Evolutionary conservation across 2,113 vertebrate species (phyloP), one percentile per base, ranked within the genome.

Genomic region (Takifugu flavidus): DNA sequence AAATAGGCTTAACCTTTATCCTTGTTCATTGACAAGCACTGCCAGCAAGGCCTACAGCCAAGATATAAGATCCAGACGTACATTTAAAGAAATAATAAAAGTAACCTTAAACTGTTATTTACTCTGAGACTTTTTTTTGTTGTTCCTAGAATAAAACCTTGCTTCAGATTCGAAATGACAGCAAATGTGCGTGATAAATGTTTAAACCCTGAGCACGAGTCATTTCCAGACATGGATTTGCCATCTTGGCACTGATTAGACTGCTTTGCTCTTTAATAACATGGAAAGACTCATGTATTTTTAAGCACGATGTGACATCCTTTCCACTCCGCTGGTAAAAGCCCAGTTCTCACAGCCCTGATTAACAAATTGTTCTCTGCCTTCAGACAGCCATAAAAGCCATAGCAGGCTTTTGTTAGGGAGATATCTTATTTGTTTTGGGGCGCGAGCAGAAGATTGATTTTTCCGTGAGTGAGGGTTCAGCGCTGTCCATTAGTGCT

Each of bases 1-100:
- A 13, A 67, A 62, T n/a, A 50, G 65, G 66, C 62, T 76, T 80
- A 65, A 28, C 20, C 20, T 74, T 72, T 72, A 80, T 78, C 67
- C 77, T 78, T 72, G 69, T 47, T 47, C 70, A 64, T 78, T 59
- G 67, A 65, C 49, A 59, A 55, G 52, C 54, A 42, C 65, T 44
- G 77, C 57, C 72, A 76, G 70, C 79, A 64, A 42, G 25, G 43
- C 14, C 57, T 53, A 12, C 27, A 72, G 74, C 72, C 69, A 78
- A 67, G 28, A 6, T 46, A 31, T 59, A 20, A 67, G 43, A 31
- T 60, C 44, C 51, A 52, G 29, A 53, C 25, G 43, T 65, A 47
- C 56, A 51, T 60, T 53, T 53, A 14, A 31, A 29, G 62, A 51
- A 63, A 65, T 5, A 43, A 43, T 51, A 25, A 59, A 27, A 46